Percentiles rank a stretch among this genome's conserved stretches.
These are phyloP conservation scores for Caenorhabditis elegans DNA, from an alignment of 1,140 invertebrate species.

Conservation along the genomic window DNA sequence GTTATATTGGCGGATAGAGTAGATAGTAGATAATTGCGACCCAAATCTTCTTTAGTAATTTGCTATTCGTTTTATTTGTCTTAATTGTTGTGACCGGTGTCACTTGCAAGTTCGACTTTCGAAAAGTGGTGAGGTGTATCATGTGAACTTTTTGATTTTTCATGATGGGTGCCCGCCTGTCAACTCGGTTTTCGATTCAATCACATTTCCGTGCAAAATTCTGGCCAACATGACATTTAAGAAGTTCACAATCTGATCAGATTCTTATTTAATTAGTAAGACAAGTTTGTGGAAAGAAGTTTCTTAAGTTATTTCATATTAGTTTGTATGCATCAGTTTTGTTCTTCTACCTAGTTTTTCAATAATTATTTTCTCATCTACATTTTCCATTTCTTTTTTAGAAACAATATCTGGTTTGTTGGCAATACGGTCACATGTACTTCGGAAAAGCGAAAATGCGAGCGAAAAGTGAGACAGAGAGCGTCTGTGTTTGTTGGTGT, in stretches of 20 bases:
- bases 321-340: too few species aligned
- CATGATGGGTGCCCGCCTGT: neutral
- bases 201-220: neutral
- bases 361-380: neutral
- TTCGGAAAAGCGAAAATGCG: neutral
- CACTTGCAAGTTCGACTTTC: too few species aligned
- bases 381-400: neutral
- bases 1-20: too few species aligned
- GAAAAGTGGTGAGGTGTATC: neutral
- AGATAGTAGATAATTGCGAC: too few species aligned
- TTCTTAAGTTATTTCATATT: neutral
- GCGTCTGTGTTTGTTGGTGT: conserved; percentile 8
- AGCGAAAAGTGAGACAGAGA: neutral
- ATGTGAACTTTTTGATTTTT: conserved; percentile 14
- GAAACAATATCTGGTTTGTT: conserved; percentile 17
- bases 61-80: too few species aligned
- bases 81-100: too few species aligned
- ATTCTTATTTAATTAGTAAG: too few species aligned
- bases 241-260: neutral
- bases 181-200: neutral
- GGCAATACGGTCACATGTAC: conserved; percentile 26
- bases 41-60: too few species aligned
- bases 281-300: too few species aligned
- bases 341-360: neutral
- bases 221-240: neutral